These are phyloP conservation scores for Aradophagus sp. DNA, from an alignment of 1,140 invertebrate species.

Conservation along the genomic window DNA sequence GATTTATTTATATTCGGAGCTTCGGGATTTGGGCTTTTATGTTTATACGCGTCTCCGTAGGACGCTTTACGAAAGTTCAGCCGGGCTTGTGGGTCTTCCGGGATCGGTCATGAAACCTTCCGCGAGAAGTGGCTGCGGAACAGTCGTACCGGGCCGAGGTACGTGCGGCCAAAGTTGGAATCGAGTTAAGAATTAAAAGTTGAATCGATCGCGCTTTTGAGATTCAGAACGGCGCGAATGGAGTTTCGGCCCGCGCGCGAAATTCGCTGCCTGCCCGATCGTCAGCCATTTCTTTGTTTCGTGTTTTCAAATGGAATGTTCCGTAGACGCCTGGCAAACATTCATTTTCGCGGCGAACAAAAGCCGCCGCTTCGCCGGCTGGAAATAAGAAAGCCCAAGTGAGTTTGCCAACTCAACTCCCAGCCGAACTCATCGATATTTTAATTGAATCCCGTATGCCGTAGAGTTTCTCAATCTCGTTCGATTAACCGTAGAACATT, in stretches of 20 bases:
- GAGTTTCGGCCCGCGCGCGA: conserved; percentile 26
- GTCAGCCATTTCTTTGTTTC: conserved; percentile 9
- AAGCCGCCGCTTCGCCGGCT: neutral
- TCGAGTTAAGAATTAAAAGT: conserved; percentile 59
- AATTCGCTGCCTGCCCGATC: conserved; percentile 6
- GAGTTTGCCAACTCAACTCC: conserved; percentile 1
- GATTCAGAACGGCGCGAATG: conserved; percentile 22
- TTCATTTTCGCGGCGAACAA: conserved; percentile 2
- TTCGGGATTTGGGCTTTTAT: conserved; percentile 11
- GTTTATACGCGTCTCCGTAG: conserved; percentile 28
- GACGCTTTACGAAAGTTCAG: conserved; percentile 35
- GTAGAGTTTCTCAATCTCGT: too few species aligned
- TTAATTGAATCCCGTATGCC: conserved; percentile 1
- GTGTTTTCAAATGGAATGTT: conserved; percentile 17
- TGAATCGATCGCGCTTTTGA: conserved; percentile 51
- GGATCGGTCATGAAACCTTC: conserved; percentile 52
- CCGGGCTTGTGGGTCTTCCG: conserved; percentile 44
- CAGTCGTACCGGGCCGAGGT: conserved; percentile 42
- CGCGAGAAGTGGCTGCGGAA: conserved; percentile 44
- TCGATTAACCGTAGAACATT: too few species aligned
- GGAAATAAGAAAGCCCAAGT: conserved; percentile 12
- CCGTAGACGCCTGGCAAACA: conserved; percentile 14
- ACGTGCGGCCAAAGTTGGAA: conserved; percentile 51
- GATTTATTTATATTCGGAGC: conserved; percentile 49
- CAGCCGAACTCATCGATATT: conserved; percentile 4